Evolutionary conservation across 2,113 vertebrate species (phyloP), one percentile per base, ranked within the genome.

Genomic region (Dicaeum eximium): DNA sequence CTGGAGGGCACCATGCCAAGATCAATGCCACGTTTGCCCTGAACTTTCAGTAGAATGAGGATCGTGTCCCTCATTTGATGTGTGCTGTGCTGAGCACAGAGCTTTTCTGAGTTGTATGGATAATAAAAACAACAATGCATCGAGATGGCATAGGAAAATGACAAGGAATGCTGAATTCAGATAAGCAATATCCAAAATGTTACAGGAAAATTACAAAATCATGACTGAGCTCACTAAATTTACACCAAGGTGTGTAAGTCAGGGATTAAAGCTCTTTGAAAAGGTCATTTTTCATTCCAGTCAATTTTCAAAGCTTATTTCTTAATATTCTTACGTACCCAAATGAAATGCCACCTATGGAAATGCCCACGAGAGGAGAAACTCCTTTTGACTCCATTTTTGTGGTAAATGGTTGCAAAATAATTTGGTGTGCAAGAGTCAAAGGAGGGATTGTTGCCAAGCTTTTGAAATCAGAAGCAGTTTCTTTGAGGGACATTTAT

Each of bases 391-490:
- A 86, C 48, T 93, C 37, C 35, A 18, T 53, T 83, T 90, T 64
- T 69, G 40, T 71, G 53, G 25, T 40, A 83, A 92, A 88, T 22
- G 9, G 61, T 94, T 96, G 95, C 95, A 94, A 95, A 97, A 96
- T 74, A 78, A 96, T 86, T 90, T 78, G 69, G 81, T 93, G 54
- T 60, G 82, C 64, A 83, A 94, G 47, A 95, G 56, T 88, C 81
- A 88, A 89, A 75, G 50, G 27, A 77, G 71, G 90, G 90, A 90
- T 62, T 54, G 21, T 56, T 93, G 92, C 92, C 95, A 97, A 83
- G 79, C 90, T 97, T 93, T 96, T 96, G 95, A 97, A 96, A 96
- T 94, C 94, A 75, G 37, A 40, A 92, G 67, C 69, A 30, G 20
- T 81, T 90, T 93, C 75, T 92, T 92, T 84, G 85, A 75, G 81